These are phyloP conservation scores for Dreissena rostriformis DNA, from an alignment of 1,140 invertebrate genomes.

Conservation along the genomic window DNA sequence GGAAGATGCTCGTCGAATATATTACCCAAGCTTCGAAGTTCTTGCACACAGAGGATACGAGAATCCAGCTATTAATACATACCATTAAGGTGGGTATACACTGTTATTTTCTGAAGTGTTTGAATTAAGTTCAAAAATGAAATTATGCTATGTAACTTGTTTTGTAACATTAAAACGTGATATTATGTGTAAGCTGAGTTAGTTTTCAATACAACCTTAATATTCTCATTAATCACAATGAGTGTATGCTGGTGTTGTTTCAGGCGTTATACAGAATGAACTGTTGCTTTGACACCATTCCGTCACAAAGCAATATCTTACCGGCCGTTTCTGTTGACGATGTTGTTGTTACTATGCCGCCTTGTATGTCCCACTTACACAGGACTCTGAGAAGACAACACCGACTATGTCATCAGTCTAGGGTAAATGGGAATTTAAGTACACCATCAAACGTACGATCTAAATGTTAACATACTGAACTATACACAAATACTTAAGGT, in stretches of 20 bases:
- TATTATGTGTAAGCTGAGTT: too few species aligned
- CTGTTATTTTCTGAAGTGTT: too few species aligned
- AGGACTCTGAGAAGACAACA: conserved; percentile 44
- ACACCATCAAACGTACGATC: too few species aligned
- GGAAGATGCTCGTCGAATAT: conserved; percentile 20
- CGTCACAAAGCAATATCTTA: background rate
- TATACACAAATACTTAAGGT: too few species aligned
- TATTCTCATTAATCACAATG: too few species aligned
- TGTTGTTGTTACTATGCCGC: conserved; percentile 52
- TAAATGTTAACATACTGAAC: too few species aligned
- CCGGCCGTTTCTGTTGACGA: conserved; percentile 31
- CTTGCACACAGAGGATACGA: conserved; percentile 12
- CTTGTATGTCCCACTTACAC: conserved; percentile 62
- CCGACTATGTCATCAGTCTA: conserved; percentile 47
- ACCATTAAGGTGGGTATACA: conserved; percentile 21
- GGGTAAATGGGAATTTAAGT: background rate
- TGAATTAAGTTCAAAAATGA: too few species aligned
- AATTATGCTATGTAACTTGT: too few species aligned
- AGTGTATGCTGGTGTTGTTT: background rate
- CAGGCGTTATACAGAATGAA: background rate
- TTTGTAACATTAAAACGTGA: too few species aligned
- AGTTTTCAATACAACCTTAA: too few species aligned
- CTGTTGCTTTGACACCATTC: background rate
- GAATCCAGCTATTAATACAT: background rate
- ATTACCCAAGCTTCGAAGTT: conserved; percentile 17